These are phyloP conservation scores for Peribatodes rhomboidaria DNA, from an alignment of 2,888 invertebrate species.

Conservation along the genomic window DNA sequence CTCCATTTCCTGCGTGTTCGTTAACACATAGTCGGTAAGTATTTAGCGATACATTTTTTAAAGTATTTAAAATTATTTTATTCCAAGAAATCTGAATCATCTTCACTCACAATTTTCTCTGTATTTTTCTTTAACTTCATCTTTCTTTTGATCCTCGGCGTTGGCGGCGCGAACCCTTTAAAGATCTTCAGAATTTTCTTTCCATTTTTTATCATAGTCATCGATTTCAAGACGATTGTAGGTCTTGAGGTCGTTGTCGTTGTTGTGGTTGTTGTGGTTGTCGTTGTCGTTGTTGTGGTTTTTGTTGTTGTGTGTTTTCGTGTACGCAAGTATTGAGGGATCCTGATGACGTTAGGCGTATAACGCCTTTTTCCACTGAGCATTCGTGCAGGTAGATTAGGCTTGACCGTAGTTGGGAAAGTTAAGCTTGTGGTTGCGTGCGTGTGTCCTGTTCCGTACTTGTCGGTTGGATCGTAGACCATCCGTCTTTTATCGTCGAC, in stretches of 20 bases:
- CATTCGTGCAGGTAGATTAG: constrained; percentile 19
- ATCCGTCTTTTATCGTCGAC: constrained; percentile 48
- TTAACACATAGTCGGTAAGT: too few relatives aligned
- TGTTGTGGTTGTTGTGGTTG: too few relatives aligned
- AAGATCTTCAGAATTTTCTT: constrained; percentile 17
- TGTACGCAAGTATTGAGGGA: too few relatives aligned
- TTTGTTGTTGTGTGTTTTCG: background rate
- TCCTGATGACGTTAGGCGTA: too few relatives aligned
- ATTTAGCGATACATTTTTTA: too few relatives aligned
- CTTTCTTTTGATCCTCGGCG: too few relatives aligned
- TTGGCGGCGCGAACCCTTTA: constrained; percentile 6
- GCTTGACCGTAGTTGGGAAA: constrained; percentile 2
- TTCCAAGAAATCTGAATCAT: constrained; percentile 22
- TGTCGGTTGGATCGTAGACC: constrained; percentile 43
- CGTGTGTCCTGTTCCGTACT: background rate
- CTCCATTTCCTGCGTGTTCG: too few relatives aligned
- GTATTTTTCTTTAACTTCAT: background rate
- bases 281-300: background rate
- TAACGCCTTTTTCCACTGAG: constrained; percentile 19
- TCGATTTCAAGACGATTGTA: constrained; percentile 8
- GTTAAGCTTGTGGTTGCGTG: background rate
- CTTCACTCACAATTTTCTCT: background rate
- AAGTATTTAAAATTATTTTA: background rate
- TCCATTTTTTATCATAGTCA: constrained; percentile 17
- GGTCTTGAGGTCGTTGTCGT: background rate